Evolutionary conservation across 2,888 invertebrate genomes (phyloP).

Genomic region (Brachyptera risi): DNA sequence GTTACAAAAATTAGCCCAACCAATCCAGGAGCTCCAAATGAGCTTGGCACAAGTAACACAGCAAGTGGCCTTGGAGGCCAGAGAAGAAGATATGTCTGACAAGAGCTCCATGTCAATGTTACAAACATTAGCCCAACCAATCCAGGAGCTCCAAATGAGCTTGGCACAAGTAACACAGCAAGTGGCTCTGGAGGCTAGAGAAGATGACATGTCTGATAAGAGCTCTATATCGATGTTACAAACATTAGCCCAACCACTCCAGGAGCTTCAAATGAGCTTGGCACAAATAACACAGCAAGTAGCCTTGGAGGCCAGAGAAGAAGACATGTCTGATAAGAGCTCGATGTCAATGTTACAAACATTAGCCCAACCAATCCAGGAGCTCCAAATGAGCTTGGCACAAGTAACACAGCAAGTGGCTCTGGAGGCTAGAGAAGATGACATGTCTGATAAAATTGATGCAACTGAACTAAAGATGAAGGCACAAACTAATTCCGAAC

Average conservation of each 20-base stretch:
- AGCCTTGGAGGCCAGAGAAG: slow-evolving; percentile 23
- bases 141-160: slow-evolving; percentile 27
- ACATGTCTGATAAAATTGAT: slow-evolving; percentile 29
- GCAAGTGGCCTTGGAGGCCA: slow-evolving; percentile 18
- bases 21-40: slow-evolving; percentile 10
- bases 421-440: slow-evolving; percentile 22
- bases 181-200: slow-evolving; percentile 9
- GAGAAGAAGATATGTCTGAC: slow-evolving; percentile 4
- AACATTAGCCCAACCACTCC: slow-evolving; percentile 22
- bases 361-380: slow-evolving; percentile 39
- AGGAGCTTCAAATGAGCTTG: slow-evolving; percentile 29
- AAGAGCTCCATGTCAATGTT: neutral
- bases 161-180: slow-evolving; percentile 24
- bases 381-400: slow-evolving; percentile 38
- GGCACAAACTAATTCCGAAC: slow-evolving; percentile 34
- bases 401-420: slow-evolving; percentile 22
- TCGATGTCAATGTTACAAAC: slow-evolving; percentile 38
- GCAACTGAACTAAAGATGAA: slow-evolving; percentile 26
- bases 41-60: slow-evolving; percentile 10
- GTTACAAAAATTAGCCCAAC: slow-evolving; percentile 4
- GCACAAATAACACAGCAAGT: slow-evolving; percentile 20
- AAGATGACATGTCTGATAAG: slow-evolving; percentile 32
- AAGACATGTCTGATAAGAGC: slow-evolving; percentile 26
- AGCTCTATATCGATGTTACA: slow-evolving; percentile 22
- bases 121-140: slow-evolving; percentile 21